Conservation (phyloP, 2,113 vertebrate species). For the Platycercus adscitus region DNA sequence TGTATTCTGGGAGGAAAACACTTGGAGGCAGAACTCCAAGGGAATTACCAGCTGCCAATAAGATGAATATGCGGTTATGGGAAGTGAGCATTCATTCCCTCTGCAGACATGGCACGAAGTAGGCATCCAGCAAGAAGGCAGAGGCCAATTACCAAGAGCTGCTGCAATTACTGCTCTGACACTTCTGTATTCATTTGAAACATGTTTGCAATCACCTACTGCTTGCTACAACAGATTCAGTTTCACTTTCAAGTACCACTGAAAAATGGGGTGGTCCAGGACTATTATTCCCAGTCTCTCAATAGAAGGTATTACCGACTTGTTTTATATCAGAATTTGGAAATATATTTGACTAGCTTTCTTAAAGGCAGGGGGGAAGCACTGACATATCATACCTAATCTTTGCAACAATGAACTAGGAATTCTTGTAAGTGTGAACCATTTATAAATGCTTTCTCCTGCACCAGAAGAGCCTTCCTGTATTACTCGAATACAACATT, state of each 20-base stretch:
- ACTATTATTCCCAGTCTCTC: neutral
- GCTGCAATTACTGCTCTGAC: neutral
- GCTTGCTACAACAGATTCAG: neutral
- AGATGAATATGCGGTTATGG: neutral
- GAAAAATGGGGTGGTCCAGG: neutral
- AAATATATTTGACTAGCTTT: neutral
- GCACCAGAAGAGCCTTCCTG: neutral
- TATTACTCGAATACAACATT: neutral
- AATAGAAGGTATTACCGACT: neutral
- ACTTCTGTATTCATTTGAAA: neutral
- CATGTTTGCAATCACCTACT: neutral
- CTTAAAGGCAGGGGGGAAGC: neutral
- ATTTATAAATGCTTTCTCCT: neutral
- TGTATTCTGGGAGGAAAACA: neutral
- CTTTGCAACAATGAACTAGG: neutral
- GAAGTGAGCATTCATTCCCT: neutral
- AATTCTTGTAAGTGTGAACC: neutral
- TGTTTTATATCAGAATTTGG: neutral
- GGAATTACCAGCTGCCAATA: conserved; percentile 1
- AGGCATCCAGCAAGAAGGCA: neutral
- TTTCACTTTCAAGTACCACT: neutral
- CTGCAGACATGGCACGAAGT: neutral
- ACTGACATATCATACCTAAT: neutral
- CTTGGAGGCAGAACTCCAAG: neutral
- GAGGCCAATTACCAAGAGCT: neutral